phyloP scores from a whole-genome alignment of 2,888 invertebrate genomes.

The Andrena bucephala region DNA sequence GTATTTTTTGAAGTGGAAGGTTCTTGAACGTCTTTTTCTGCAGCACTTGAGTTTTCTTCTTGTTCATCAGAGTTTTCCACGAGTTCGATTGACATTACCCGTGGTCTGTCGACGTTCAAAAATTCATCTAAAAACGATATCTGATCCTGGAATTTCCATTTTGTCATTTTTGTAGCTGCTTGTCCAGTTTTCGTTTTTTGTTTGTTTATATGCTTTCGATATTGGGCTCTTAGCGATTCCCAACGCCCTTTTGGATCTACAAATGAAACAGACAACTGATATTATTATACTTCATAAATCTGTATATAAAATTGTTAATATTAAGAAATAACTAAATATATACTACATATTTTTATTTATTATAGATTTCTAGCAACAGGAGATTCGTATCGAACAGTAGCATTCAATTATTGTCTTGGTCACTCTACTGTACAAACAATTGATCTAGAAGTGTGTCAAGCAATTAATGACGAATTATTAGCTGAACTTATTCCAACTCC shows the following conservation, averaged over 20 bases:
- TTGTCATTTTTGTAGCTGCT: not conserved
- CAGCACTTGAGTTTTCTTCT: no score
- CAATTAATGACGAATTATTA: not conserved
- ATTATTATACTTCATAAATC: constrained; percentile 1
- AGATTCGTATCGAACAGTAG: not conserved
- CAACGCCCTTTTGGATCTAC: not conserved
- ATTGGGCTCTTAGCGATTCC: not conserved
- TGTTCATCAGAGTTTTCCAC: no score
- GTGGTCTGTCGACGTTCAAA: no score
- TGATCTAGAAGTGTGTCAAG: not conserved
- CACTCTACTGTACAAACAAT: not conserved
- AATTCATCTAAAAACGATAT: no score
- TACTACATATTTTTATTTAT: not conserved
- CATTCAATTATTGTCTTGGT: not conserved
- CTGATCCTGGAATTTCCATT: not conserved
- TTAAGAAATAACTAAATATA: not conserved
- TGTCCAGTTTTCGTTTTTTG: not conserved
- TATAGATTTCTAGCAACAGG: not conserved
- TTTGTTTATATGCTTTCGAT: not conserved
- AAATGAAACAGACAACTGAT: not conserved
- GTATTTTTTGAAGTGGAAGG: no score
- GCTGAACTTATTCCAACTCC: not conserved
- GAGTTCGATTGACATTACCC: no score
- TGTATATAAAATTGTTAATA: not conserved
- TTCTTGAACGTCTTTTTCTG: no score